Evolutionary conservation across 2,888 invertebrate species (phyloP), one percentile per base, ranked within the genome.

Genomic region (Auanema sp.): DNA sequence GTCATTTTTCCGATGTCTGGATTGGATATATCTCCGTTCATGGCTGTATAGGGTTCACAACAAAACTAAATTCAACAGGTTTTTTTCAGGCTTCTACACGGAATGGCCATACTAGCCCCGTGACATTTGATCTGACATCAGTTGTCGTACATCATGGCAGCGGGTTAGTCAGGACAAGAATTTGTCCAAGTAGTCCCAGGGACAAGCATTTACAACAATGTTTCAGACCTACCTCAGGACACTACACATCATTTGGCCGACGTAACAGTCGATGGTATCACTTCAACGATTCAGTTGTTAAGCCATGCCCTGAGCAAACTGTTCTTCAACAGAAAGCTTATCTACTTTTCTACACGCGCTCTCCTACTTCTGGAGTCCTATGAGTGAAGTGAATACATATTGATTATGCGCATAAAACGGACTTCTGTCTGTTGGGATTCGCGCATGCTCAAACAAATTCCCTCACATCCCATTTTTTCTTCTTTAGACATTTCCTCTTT

Each of bases 231-330:
- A 91, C 90, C 0, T 91, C 90, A 42, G 92, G 92, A 42, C 91
- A 92, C 85, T 92, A 92, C 87, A 91, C 91, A 62, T 90, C 91
- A 68, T 91, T 90, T 85, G 91, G 91, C 53, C 89, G 89, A 75
- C 90, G 90, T 86, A 90, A 90, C 76, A 86, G 86, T 84, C 89
- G 89, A 75, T 92, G 91, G 92, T 90, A 90, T 86, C 91, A 91
- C 85, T 92, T 91, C 87, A 91, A 92, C 86, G 92, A 92, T 86
- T 90, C 91, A 79, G 89, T 89, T 1, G 91, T 92, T n/a, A 88
- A 90, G 43, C 88, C 89, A 23, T 88, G 89, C 52, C 89, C 89
- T 75, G 87, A 87, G 21, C 87, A 87, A 50, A 88, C 89, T 0
- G 91, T 92, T 55, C 89, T 89, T 18, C 88, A 89, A 75, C 91